A percentile compares a stretch with the other conserved stretches of the same genome.
phyloP scores from a whole-genome alignment of 1,140 invertebrate genomes.

The Pseudobourletiella spinata region DNA sequence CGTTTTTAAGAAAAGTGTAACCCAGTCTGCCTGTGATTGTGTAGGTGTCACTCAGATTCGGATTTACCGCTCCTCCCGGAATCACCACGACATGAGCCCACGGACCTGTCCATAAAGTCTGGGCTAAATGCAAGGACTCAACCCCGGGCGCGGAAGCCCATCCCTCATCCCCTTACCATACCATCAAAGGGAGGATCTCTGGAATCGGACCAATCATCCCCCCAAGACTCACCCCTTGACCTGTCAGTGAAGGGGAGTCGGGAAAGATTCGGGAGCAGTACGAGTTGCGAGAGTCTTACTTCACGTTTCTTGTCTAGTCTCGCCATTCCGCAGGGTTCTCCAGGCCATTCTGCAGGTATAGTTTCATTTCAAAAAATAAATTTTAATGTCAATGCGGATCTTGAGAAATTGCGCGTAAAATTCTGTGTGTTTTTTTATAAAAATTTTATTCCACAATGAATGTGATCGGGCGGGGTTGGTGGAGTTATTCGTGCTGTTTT shows the following conservation, averaged over 20 bases:
- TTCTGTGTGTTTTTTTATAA: too few relatives aligned
- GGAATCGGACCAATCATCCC: conserved; percentile 43
- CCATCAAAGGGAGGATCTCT: conserved; percentile 44
- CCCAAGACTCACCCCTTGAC: conserved; percentile 76
- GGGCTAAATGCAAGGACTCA: not conserved
- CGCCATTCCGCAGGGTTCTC: conserved; percentile 30
- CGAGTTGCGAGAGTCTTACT: conserved; percentile 33
- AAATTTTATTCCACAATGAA: too few relatives aligned
- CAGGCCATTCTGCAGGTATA: conserved; percentile 32
- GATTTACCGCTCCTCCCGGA: conserved; percentile 47
- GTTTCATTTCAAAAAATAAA: not conserved
- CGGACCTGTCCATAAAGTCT: conserved; percentile 28
- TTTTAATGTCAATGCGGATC: not conserved
- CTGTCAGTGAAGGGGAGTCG: conserved; percentile 58
- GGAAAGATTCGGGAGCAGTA: conserved; percentile 32
- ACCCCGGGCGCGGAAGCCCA: conserved; percentile 35
- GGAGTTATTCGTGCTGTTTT: too few relatives aligned
- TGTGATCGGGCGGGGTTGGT: too few relatives aligned
- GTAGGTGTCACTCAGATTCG: conserved; percentile 63
- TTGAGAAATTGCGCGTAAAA: too few relatives aligned
- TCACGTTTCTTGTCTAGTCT: conserved; percentile 37
- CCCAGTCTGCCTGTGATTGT: not conserved
- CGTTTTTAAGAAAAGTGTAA: too few relatives aligned
- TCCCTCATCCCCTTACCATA: conserved; percentile 41
- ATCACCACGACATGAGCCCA: conserved; percentile 23